Conservation (phyloP, 1,140 invertebrate species). For the Leptinotarsa defecta region DNA sequence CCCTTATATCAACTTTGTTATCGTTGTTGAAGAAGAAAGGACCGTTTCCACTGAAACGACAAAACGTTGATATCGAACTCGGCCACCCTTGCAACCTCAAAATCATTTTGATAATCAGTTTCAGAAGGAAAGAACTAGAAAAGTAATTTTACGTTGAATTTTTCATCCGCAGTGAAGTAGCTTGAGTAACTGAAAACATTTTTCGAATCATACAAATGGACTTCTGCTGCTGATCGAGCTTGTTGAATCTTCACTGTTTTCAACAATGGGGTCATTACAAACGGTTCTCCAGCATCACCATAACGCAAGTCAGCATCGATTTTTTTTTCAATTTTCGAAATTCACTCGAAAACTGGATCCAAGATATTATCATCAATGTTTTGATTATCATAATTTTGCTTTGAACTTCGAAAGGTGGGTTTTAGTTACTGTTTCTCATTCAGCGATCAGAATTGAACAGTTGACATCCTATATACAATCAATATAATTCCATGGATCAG, state of each 20-base stretch:
- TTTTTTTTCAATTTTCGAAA: neutral
- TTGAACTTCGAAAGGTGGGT: no score
- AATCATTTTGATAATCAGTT: constrained; percentile 58
- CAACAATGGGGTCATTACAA: constrained; percentile 61
- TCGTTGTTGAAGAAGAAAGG: constrained; percentile 30
- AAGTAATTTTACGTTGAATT: constrained; percentile 69
- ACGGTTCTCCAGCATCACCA: constrained; percentile 44
- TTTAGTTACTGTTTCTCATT: no score
- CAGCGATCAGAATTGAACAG: no score
- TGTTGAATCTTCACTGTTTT: constrained; percentile 57
- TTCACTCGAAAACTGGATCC: neutral
- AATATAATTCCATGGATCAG: no score
- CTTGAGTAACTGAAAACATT: constrained; percentile 61
- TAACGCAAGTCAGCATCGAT: neutral
- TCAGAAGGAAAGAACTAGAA: constrained; percentile 80
- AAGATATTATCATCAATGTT: neutral
- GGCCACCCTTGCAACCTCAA: constrained; percentile 79
- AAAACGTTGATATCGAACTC: constrained; percentile 47
- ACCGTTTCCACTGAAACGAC: constrained; percentile 30
- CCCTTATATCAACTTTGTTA: constrained; percentile 18
- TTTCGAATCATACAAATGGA: constrained; percentile 34
- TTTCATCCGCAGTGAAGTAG: constrained; percentile 71
- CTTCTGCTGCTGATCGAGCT: constrained; percentile 41
- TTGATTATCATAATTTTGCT: neutral
- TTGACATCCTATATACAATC: no score